Evolutionary conservation across 2,113 vertebrate genomes (phyloP).

Genomic region (Gobius niger): DNA sequence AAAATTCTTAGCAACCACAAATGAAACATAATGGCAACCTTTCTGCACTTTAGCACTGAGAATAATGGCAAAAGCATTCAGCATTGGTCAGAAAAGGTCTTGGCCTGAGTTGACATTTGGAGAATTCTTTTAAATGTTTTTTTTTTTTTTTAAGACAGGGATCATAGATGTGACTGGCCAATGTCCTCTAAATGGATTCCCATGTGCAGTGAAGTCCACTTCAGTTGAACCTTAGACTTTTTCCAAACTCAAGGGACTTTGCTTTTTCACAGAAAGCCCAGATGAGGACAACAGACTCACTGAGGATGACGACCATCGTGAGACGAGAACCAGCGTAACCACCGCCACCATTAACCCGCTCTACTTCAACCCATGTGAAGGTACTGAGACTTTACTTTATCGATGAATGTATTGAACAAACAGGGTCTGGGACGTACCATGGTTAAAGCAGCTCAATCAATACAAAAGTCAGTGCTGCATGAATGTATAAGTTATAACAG

Average conservation of each 20-base stretch:
- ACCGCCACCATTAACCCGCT: conserved; percentile 8
- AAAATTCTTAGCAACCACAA: conserved; percentile 37
- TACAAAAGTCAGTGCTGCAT: no score
- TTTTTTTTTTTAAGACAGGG: not conserved
- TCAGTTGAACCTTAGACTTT: not conserved
- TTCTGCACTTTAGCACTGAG: conserved; percentile 11
- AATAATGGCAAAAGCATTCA: conserved; percentile 29
- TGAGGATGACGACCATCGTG: conserved; percentile 17
- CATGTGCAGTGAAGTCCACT: not conserved
- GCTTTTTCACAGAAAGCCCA: conserved; percentile 44
- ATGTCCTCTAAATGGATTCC: not conserved
- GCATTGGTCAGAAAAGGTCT: conserved; percentile 14
- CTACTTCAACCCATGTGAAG: conserved; percentile 46
- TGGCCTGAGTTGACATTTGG: not conserved
- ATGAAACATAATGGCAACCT: conserved; percentile 16
- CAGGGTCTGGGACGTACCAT: not conserved
- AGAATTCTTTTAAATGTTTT: not conserved
- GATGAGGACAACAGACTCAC: conserved; percentile 44
- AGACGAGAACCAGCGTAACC: not conserved
- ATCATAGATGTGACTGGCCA: not conserved
- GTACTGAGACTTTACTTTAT: conserved; percentile 1
- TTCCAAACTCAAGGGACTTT: not conserved
- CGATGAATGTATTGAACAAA: not conserved
- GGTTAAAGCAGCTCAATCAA: no score
- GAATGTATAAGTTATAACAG: no score